phyloP scores from a whole-genome alignment of 2,113 vertebrate genomes.

The Gobius niger region DNA sequence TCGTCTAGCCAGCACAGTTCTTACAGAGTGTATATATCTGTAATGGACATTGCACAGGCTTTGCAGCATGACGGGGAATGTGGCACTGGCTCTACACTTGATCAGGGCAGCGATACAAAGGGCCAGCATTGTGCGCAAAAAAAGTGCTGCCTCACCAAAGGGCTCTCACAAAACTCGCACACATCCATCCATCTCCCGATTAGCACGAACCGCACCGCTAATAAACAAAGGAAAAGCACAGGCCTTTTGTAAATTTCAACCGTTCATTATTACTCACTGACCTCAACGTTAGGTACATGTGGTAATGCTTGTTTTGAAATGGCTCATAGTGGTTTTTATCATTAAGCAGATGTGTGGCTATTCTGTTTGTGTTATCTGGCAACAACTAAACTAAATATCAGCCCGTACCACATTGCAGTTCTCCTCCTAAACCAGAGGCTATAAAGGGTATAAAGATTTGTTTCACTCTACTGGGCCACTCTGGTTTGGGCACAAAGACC shows the following conservation, averaged over 20 bases:
- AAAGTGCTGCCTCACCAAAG: constrained; percentile 73
- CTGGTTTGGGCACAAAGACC: constrained; percentile 29
- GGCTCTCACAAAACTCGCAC: constrained; percentile 53
- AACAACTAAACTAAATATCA: too few relatives aligned
- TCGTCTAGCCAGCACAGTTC: not conserved
- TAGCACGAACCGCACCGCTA: constrained; percentile 35
- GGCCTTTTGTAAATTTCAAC: not conserved
- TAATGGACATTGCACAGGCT: constrained; percentile 23
- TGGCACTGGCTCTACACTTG: constrained; percentile 35
- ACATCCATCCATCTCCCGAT: constrained; percentile 61
- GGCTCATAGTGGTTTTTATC: too few relatives aligned
- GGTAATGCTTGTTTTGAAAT: too few relatives aligned
- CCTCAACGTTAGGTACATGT: too few relatives aligned
- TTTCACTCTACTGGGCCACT: constrained; percentile 1
- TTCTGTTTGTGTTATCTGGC: too few relatives aligned
- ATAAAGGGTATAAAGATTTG: too few relatives aligned
- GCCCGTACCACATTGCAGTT: too few relatives aligned
- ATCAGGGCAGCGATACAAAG: constrained; percentile 51
- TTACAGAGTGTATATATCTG: constrained; percentile 31
- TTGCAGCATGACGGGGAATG: constrained; percentile 52
- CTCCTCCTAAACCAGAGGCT: too few relatives aligned
- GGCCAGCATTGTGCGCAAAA: constrained; percentile 58
- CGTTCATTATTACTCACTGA: not conserved
- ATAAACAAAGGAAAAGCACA: constrained; percentile 2
- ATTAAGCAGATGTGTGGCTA: too few relatives aligned